A percentile compares a stretch with the other conserved stretches of the same genome.
Evolutionary conservation across 2,797 vertebrate genomes (phyloP).

Genomic region (Brotula barbata): DNA sequence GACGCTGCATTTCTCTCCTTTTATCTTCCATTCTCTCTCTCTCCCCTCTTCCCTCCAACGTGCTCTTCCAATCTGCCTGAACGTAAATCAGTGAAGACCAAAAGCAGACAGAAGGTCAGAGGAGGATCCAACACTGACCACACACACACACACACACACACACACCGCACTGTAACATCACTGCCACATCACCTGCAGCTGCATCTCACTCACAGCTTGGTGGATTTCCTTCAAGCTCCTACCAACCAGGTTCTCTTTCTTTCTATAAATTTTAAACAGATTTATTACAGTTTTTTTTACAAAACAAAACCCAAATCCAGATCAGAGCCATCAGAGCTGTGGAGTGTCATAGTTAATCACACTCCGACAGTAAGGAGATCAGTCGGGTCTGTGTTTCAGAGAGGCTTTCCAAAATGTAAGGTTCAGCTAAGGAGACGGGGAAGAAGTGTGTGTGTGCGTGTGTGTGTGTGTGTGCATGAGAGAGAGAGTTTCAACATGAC

Average conservation of each 20-base stretch:
- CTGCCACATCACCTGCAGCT: conserved; percentile 69
- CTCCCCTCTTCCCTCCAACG: conserved; percentile 13
- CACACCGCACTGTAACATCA: conserved; percentile 35
- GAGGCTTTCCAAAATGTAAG: neutral
- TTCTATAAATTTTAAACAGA: too few relatives aligned
- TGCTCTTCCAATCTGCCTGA: conserved; percentile 25
- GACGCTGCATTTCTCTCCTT: conserved; percentile 9
- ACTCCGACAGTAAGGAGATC: neutral
- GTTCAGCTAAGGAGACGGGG: neutral
- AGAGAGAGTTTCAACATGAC: neutral
- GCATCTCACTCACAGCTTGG: conserved; percentile 9
- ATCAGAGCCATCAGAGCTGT: neutral
- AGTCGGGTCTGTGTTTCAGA: neutral
- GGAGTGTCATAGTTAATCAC: neutral
- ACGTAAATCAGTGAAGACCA: conserved; percentile 35
- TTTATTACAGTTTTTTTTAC: too few relatives aligned
- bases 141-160: neutral
- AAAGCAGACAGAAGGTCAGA: conserved; percentile 33
- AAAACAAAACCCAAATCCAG: too few relatives aligned
- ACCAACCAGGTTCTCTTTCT: too few relatives aligned
- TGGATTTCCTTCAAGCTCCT: conserved; percentile 32
- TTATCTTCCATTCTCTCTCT: conserved; percentile 18
- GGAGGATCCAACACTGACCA: conserved; percentile 54
- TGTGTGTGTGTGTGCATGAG: conserved; percentile 15
- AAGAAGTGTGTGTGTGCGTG: conserved; percentile 20